Conservation (phyloP, 1,140 invertebrate species). For the Bombus polaris region DNA sequence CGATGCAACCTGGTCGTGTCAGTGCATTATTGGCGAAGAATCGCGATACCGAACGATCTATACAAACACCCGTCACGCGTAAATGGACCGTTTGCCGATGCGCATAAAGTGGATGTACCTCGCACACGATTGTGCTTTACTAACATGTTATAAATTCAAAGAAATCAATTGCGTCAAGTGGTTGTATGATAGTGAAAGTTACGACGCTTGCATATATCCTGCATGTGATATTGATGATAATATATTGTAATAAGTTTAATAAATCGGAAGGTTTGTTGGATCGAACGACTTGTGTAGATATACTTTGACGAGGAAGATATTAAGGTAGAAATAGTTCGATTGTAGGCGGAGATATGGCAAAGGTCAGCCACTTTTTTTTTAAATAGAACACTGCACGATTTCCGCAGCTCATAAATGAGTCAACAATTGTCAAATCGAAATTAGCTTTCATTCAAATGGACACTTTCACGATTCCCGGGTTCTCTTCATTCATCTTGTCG, state of each 20-base stretch:
- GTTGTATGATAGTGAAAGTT: not conserved
- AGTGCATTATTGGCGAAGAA: slow-evolving; percentile 11
- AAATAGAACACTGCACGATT: not conserved
- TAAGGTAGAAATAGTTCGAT: not conserved
- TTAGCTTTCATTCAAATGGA: not conserved
- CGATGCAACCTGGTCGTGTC: not conserved
- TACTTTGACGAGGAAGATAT: not conserved
- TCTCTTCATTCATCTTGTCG: not conserved
- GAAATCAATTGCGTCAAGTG: not conserved
- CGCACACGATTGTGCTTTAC: not conserved
- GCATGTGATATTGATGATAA: not conserved
- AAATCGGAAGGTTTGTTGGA: not conserved
- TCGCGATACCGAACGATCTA: not conserved
- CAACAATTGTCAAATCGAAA: not conserved
- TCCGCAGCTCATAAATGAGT: not conserved
- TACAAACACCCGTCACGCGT: not conserved
- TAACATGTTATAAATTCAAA: slow-evolving; percentile 1
- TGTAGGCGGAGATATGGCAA: not conserved
- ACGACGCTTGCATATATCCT: no score
- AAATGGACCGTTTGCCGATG: not conserved
- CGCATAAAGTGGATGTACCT: not conserved
- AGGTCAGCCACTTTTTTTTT: not conserved
- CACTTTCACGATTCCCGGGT: not conserved
- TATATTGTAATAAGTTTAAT: not conserved
- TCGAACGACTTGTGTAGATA: not conserved